Evolutionary conservation across 2,888 invertebrate genomes (phyloP).

Genomic region (Oasisia sp.): DNA sequence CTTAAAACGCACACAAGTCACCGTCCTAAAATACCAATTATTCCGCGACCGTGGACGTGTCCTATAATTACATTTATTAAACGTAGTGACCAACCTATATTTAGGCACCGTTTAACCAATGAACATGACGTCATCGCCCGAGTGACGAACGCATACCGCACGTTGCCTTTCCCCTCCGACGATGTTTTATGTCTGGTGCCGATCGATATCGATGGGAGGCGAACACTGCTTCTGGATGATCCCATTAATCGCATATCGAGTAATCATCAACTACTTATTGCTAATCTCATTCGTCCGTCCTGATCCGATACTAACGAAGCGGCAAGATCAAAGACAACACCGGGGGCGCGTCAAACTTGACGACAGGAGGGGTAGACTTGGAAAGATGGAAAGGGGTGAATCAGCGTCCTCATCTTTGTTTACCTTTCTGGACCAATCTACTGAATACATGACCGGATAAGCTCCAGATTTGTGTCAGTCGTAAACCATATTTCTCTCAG

Average conservation of each 20-base stretch:
- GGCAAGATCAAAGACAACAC: background rate
- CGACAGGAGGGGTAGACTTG: background rate
- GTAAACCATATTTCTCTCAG: no score
- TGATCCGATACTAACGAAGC: background rate
- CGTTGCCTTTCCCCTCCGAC: background rate
- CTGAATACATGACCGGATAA: no score
- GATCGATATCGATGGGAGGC: background rate
- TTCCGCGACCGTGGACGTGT: background rate
- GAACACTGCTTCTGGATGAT: background rate
- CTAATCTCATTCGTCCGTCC: background rate
- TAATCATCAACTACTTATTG: background rate
- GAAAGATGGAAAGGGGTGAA: background rate
- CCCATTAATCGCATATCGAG: background rate
- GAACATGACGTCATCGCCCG: background rate
- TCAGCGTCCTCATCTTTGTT: background rate
- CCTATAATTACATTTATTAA: background rate
- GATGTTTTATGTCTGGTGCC: background rate
- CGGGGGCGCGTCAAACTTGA: background rate
- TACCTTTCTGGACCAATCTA: no score
- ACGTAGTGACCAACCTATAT: background rate
- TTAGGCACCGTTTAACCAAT: background rate
- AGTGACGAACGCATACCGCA: background rate
- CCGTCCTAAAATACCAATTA: background rate
- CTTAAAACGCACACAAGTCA: background rate
- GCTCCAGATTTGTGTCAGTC: no score